A percentile compares a stretch with the other conserved stretches of the same genome.
These are phyloP conservation scores for Drosophila mimica DNA, from an alignment of 2,888 invertebrate genomes.

Conservation along the genomic window DNA sequence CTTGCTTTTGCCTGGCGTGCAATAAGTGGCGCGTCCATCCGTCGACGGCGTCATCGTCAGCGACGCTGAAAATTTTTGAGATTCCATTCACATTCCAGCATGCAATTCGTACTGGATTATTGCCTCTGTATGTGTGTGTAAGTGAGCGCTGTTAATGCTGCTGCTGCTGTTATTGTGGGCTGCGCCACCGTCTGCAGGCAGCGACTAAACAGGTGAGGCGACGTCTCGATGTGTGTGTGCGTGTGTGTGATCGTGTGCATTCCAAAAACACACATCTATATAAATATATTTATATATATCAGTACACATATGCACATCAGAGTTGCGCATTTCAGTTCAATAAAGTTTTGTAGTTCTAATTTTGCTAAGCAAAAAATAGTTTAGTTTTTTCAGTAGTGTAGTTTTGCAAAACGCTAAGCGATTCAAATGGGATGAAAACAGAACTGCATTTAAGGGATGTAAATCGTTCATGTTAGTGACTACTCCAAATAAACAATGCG, in stretches of 20 bases:
- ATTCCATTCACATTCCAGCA: constrained; percentile 85
- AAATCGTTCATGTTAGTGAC: not conserved
- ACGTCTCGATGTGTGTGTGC: constrained; percentile 26
- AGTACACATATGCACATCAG: constrained; percentile 38
- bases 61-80: constrained; percentile 82
- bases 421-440: not conserved
- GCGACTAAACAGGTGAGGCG: constrained; percentile 78
- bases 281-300: not conserved
- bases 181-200: constrained; percentile 48
- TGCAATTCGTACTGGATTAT: constrained; percentile 82
- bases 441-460: not conserved
- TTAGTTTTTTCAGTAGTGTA: not conserved
- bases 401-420: not conserved
- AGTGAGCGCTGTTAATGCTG: constrained; percentile 41
- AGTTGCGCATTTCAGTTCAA: constrained; percentile 6
- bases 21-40: constrained; percentile 50
- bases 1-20: constrained; percentile 44
- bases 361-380: not conserved
- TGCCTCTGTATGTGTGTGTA: constrained; percentile 24
- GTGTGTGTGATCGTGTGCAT: constrained; percentile 71
- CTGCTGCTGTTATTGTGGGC: constrained; percentile 49
- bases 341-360: not conserved
- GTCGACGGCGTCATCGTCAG: constrained; percentile 75
- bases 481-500: not conserved
- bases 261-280: constrained; percentile 62